Evolutionary conservation across 2,888 invertebrate genomes (phyloP).

Genomic region (Lepidocyrtoides sp.): DNA sequence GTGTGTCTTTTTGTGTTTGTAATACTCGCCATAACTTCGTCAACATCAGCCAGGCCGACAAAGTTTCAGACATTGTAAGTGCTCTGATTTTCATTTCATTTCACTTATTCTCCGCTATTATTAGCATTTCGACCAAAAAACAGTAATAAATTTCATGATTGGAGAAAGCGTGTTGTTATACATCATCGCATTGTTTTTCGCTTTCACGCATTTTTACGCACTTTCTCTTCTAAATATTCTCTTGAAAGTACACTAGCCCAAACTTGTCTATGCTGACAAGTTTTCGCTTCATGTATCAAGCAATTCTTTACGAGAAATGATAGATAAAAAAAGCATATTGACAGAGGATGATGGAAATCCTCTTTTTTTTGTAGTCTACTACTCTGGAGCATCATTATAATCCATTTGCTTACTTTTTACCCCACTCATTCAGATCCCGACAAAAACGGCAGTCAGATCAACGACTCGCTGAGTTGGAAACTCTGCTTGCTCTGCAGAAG

Average conservation of each 20-base stretch:
- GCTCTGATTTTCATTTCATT: background rate
- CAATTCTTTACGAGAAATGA: background rate
- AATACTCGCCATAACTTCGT: background rate
- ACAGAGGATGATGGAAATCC: background rate
- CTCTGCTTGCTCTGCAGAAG: constrained; percentile 88
- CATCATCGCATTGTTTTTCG: background rate
- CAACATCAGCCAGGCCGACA: constrained; percentile 29
- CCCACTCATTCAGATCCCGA: constrained; percentile 85
- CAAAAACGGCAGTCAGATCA: constrained; percentile 89
- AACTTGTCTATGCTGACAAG: background rate
- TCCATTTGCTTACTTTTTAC: constrained; percentile 7
- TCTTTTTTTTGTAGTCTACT: background rate
- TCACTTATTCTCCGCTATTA: background rate
- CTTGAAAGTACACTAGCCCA: background rate
- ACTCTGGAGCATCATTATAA: background rate
- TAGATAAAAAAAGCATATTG: constrained; percentile 14
- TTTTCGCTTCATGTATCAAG: background rate
- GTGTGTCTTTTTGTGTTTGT: constrained; percentile 30
- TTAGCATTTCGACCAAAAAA: background rate
- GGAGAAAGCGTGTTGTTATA: background rate
- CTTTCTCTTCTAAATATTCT: background rate
- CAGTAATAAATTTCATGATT: background rate
- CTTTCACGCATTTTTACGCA: constrained; percentile 34
- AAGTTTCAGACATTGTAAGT: constrained; percentile 49
- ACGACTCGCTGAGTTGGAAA: constrained; percentile 89